These are phyloP conservation scores for Drosophila dives DNA, from an alignment of 2,888 invertebrate species.

Conservation along the genomic window DNA sequence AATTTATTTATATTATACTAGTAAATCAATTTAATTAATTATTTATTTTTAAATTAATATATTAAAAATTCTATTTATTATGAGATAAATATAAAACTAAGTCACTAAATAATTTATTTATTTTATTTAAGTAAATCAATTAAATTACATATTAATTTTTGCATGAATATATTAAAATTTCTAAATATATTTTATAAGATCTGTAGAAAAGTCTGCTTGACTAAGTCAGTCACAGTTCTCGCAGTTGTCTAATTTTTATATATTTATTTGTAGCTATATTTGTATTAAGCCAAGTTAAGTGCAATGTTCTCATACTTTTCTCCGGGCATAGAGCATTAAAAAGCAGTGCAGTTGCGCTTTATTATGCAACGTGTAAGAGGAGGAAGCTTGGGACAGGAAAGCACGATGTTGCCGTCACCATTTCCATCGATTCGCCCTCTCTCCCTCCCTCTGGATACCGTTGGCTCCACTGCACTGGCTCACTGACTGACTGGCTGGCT, in stretches of 20 bases:
- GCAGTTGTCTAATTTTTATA: not conserved
- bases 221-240: not conserved
- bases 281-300: not conserved
- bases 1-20: too few species aligned
- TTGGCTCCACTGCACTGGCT: slow-evolving; percentile 13
- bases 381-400: slow-evolving; percentile 63
- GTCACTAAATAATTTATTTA: too few species aligned
- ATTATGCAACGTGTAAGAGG: slow-evolving; percentile 69
- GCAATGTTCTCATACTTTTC: slow-evolving; percentile 1
- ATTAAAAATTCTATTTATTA: not conserved
- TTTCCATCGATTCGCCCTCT: slow-evolving; percentile 25
- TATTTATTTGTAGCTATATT: not conserved
- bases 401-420: slow-evolving; percentile 52
- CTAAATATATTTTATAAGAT: not conserved
- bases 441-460: slow-evolving; percentile 17
- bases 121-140: too few species aligned
- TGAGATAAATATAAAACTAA: not conserved
- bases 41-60: rapidly evolving
- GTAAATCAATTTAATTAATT: not conserved
- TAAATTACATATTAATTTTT: too few species aligned
- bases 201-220: not conserved
- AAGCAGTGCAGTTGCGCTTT: slow-evolving; percentile 39
- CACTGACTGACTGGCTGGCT: not conserved
- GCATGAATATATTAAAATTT: too few species aligned
- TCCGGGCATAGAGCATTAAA: slow-evolving; percentile 23